Base-by-base conservation (phyloP, 2,797 vertebrate genomes). In the Eulemur mongoz region DNA sequence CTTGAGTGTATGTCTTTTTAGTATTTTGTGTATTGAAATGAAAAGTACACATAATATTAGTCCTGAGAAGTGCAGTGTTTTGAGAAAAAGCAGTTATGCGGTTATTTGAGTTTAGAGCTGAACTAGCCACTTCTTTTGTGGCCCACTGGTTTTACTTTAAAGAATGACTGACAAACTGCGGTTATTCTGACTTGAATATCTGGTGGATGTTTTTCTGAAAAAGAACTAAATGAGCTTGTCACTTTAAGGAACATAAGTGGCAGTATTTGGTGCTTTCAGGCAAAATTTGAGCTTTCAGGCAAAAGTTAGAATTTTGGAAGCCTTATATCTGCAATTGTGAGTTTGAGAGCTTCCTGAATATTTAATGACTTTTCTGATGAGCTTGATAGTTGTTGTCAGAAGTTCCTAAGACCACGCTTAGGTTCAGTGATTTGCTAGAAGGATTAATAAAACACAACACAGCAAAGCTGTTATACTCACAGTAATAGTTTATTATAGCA, bases 231-330 rank as follows among this genome's bases (percentile, higher is more conserved):
- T 61, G 59, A 76, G 20, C 22, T 25, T 72, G 18, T 88, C 17
- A 84, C 40, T 73, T 67, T 27, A 83, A 84, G 65, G 38, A 70
- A 35, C 63, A 67, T 54, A 85, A 63, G 43, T 61, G 40, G n/a
- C 23, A 76, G 1, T 94, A 50, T 95, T 95, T 79, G 23, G n/a
- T 52, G 20, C 35, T 87, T 94, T 85, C 20, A 80, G 86, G 48
- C 12, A 82, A 80, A 90, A 89, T 72, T 82, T 69, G 70, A 78
- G 18, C 13, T 52, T 95, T 86, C 43, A 52, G 91, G 67, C 48
- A 85, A 96, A 91, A 35, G 45, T 70, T n/a, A 82, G 35, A 78
- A 87, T 93, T 86, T 96, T 94, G n/a, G 57, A 86, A 86, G 32
- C 15, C 63, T 83, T 91, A 2, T 59, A 8, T 75, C 8, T 79